Conservation (phyloP, 2,113 vertebrate genomes). For the Oncorhynchus kisutch region DNA sequence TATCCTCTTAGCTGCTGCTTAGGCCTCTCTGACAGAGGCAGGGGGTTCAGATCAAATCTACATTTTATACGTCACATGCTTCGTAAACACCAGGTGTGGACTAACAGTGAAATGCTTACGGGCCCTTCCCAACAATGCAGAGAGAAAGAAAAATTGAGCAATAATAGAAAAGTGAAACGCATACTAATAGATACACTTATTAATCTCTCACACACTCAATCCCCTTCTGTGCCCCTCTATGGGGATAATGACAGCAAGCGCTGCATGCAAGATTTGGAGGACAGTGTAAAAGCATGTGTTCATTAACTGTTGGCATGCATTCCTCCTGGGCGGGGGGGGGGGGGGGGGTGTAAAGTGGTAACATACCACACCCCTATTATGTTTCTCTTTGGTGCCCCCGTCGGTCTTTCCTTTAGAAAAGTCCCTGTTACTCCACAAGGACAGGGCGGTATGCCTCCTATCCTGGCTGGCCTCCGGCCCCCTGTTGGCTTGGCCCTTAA, state of each 20-base stretch:
- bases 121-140: too few species aligned
- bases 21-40: constrained; percentile 37
- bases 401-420: constrained; percentile 36
- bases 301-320: constrained; percentile 42
- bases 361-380: constrained; percentile 27
- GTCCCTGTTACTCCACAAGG: constrained; percentile 28
- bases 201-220: constrained; percentile 46
- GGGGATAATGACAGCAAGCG: constrained; percentile 52
- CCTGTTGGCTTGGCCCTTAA: neutral
- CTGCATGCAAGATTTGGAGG: constrained; percentile 49
- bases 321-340: constrained; percentile 1
- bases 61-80: too few species aligned
- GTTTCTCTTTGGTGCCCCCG: constrained; percentile 46
- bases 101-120: too few species aligned
- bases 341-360: constrained; percentile 13
- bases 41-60: too few species aligned
- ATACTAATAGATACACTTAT: constrained; percentile 34
- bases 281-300: constrained; percentile 43
- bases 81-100: too few species aligned
- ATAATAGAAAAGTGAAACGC: too few species aligned
- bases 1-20: constrained; percentile 24
- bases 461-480: constrained; percentile 3
- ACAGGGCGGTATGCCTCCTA: constrained; percentile 2
- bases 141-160: too few species aligned
- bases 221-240: constrained; percentile 27